phyloP scores from a whole-genome alignment of 1,140 invertebrate genomes.

The Macrotrachela quadricornifera region DNA sequence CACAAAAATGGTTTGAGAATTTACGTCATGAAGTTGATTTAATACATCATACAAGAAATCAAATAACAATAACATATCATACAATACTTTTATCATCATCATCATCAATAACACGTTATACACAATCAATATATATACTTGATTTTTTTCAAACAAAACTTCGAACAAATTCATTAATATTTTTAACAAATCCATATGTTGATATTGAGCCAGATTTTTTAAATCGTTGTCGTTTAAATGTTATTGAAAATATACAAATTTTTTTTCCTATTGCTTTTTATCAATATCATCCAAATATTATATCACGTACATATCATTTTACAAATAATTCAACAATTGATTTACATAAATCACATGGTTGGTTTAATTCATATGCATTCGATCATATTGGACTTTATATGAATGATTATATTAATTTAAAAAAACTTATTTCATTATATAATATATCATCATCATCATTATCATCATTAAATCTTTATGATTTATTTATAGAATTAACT shows the following conservation, averaged over 20 bases:
- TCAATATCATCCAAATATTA: slow-evolving; percentile 26
- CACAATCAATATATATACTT: no score
- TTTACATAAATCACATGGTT: slow-evolving; percentile 51
- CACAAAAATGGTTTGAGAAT: no score
- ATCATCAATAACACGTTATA: no score
- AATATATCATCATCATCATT: slow-evolving; percentile 28
- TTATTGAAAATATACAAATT: slow-evolving; percentile 31
- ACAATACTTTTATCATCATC: no score
- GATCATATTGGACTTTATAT: slow-evolving; percentile 57
- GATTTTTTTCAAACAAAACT: slow-evolving; percentile 21
- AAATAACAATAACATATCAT: no score
- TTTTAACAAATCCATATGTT: slow-evolving; percentile 26
- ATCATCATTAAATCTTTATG: slow-evolving; percentile 31
- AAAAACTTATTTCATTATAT: no score
- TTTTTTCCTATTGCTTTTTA: slow-evolving; percentile 28
- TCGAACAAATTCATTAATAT: slow-evolving; percentile 15
- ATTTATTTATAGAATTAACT: slow-evolving; percentile 41
- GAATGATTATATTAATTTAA: slow-evolving; percentile 44
- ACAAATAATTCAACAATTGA: slow-evolving; percentile 39
- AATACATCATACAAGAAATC: no score
- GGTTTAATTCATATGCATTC: slow-evolving; percentile 49
- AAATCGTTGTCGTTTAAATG: slow-evolving; percentile 36
- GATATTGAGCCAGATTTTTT: slow-evolving; percentile 54
- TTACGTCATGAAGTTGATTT: no score
- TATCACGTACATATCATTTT: slow-evolving; percentile 18